A percentile compares a stretch with the other conserved stretches of the same genome.
These are phyloP conservation scores for Drosophila mauritiana DNA, from an alignment of 1,140 invertebrate genomes.

Conservation along the genomic window DNA sequence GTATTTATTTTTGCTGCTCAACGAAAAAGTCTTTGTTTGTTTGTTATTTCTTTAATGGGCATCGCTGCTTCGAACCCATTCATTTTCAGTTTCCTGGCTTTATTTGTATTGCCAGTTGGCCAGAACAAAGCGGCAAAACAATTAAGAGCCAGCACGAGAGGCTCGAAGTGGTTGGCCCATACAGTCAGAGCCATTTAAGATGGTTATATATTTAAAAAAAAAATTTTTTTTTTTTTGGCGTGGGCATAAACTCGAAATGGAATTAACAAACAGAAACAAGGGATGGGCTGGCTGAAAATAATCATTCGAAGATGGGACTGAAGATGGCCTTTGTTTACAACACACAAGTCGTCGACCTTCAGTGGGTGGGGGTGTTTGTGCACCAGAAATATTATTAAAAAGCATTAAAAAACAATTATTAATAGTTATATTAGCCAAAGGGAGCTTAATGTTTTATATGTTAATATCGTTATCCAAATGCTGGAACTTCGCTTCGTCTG, in stretches of 20 bases:
- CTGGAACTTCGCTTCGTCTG: background rate
- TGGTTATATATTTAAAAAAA: conserved; percentile 19
- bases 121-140: conserved; percentile 27
- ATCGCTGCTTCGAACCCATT: background rate
- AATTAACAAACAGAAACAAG: conserved; percentile 7
- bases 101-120: conserved; percentile 10
- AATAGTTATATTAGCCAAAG: background rate
- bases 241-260: conserved; percentile 12
- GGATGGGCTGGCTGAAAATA: conserved; percentile 21
- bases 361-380: background rate
- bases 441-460: background rate
- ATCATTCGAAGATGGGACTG: conserved; percentile 18
- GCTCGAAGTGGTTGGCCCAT: conserved; percentile 11
- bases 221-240: conserved; percentile 13
- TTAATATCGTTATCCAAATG: too few relatives aligned
- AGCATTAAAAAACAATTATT: too few relatives aligned
- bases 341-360: conserved; percentile 32
- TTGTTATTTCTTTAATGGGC: background rate
- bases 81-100: background rate
- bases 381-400: background rate
- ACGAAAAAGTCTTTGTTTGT: too few relatives aligned
- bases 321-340: conserved; percentile 19
- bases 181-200: conserved; percentile 21
- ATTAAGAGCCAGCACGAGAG: conserved; percentile 8
- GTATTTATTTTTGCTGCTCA: too few relatives aligned